Evolutionary conservation across 1,140 invertebrate genomes (phyloP).

Genomic region (Macrosteles quadrilineatus): DNA sequence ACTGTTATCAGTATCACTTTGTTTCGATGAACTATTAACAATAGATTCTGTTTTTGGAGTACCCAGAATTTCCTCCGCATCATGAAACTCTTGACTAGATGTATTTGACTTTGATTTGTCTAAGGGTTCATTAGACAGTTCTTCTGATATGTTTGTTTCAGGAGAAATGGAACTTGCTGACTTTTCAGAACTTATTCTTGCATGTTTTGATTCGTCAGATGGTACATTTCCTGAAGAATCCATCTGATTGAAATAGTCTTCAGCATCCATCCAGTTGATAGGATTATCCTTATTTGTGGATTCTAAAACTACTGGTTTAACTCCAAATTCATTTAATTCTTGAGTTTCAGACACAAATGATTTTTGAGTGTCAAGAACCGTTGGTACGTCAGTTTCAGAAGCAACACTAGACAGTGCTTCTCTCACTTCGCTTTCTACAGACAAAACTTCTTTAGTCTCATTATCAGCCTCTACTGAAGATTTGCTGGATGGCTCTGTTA

Average conservation of each 20-base stretch:
- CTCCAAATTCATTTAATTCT: too few relatives aligned
- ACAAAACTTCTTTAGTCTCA: not conserved
- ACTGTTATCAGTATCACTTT: too few relatives aligned
- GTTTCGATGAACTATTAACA: too few relatives aligned
- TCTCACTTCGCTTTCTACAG: not conserved
- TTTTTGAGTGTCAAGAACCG: too few relatives aligned
- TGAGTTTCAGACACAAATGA: too few relatives aligned
- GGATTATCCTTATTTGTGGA: not conserved
- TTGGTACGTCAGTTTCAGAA: not conserved
- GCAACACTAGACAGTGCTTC: not conserved
- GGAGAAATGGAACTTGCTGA: not conserved
- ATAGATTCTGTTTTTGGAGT: too few relatives aligned
- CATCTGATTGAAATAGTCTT: conserved; percentile 15
- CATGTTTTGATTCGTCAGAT: not conserved
- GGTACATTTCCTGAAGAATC: not conserved
- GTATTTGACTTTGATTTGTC: too few relatives aligned
- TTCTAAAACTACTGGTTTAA: not conserved
- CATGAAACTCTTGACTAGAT: too few relatives aligned
- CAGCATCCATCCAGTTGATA: conserved; percentile 10
- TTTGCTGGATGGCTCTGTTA: not conserved
- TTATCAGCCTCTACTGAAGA: conserved; percentile 7
- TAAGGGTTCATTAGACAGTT: too few relatives aligned
- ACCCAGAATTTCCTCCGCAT: too few relatives aligned
- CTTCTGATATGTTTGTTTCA: not conserved
- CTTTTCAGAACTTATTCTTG: not conserved